These are phyloP conservation scores for Brachionus paranguensis DNA, from an alignment of 1,140 invertebrate genomes.

Conservation along the genomic window DNA sequence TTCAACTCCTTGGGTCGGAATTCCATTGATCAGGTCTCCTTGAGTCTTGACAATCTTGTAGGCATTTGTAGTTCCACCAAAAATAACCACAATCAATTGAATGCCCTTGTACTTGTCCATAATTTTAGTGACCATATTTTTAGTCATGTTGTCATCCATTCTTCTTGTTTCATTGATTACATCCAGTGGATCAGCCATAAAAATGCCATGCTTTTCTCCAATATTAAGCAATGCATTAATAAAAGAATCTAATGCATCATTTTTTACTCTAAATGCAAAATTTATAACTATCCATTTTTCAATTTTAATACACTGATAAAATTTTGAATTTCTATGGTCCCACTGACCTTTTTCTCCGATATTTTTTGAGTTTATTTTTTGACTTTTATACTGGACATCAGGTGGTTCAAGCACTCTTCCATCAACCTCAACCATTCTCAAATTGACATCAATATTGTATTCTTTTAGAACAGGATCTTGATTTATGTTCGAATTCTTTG, in stretches of 20 bases:
- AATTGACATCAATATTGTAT: conserved; percentile 91
- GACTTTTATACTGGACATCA: conserved; percentile 80
- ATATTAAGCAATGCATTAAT: not conserved
- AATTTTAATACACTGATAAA: conserved; percentile 97
- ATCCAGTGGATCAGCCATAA: not conserved
- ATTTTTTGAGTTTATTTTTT: not conserved
- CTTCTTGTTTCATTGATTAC: not conserved
- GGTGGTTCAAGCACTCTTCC: conserved; percentile 92
- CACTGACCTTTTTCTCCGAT: conserved; percentile 76
- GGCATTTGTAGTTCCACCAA: conserved; percentile 69
- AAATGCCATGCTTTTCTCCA: conserved; percentile 22
- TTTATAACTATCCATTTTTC: conserved; percentile 98
- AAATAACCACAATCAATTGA: conserved; percentile 21
- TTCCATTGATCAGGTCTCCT: conserved; percentile 96
- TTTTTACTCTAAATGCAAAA: conserved; percentile 70
- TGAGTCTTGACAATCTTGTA: conserved; percentile 99
- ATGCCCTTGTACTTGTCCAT: not conserved
- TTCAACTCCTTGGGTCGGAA: conserved; percentile 99
- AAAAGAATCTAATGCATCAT: not conserved
- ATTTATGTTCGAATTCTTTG: not conserved
- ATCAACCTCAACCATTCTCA: conserved; percentile 98
- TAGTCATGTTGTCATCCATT: not conserved
- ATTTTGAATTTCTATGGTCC: conserved; percentile 99
- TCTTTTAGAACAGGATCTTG: conserved; percentile 91
- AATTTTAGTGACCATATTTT: not conserved